These are phyloP conservation scores for Cheirogaleus medius DNA, from an alignment of 2,113 vertebrate genomes.

Conservation along the genomic window DNA sequence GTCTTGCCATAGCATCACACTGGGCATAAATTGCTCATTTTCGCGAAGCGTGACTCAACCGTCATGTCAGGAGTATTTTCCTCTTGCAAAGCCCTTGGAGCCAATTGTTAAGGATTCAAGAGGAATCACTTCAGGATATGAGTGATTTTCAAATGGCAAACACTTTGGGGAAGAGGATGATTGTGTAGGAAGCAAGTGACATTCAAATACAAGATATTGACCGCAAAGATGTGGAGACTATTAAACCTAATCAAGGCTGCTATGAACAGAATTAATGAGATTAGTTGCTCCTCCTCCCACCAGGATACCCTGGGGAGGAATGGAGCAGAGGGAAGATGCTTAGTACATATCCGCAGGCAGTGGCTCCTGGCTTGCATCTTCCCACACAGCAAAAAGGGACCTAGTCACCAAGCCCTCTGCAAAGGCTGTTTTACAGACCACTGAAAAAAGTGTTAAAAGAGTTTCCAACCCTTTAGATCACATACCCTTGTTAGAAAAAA, in stretches of 20 bases:
- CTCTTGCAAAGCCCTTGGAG: background rate
- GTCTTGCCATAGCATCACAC: rapidly evolving
- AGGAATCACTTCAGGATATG: background rate
- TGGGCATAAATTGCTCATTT: conserved; percentile 2
- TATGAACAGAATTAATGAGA: background rate
- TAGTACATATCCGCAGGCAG: too few species aligned
- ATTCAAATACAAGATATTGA: background rate
- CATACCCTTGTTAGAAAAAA: background rate
- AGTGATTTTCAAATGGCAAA: conserved; percentile 20
- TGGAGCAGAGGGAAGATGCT: background rate
- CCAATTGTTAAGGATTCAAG: background rate
- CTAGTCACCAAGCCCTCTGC: background rate
- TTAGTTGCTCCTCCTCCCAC: background rate
- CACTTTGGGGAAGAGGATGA: background rate
- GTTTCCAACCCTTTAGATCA: background rate
- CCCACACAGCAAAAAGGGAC: background rate
- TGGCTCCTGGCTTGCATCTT: background rate
- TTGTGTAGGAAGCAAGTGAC: background rate
- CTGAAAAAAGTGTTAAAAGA: background rate
- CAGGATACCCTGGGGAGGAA: background rate
- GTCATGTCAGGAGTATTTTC: background rate
- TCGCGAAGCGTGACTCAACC: conserved; percentile 32
- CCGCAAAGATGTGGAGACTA: background rate
- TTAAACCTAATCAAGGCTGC: background rate
- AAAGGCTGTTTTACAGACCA: background rate